Base-by-base conservation (phyloP, 1,140 invertebrate genomes). In the Drosophila nigrodunni region DNA sequence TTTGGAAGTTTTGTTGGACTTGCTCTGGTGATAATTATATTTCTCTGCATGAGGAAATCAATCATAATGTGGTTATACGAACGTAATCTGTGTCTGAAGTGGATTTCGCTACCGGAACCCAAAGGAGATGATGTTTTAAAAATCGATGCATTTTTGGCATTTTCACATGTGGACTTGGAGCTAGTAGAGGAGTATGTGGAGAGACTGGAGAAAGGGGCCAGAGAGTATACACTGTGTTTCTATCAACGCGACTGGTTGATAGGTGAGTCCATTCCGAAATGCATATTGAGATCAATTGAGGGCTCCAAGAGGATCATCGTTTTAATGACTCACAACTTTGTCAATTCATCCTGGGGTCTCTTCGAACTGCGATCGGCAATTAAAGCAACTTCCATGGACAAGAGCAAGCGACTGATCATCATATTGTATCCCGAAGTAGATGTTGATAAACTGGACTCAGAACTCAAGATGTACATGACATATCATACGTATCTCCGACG, bases 221-320 rank as follows among this genome's bases (percentile, higher is more conserved):
- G 49, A 3, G 37, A 18, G 21, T 65, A 50, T 18, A 30, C 54
- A 18, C 13, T 65, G 3, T 41, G 61, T n/a, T 65, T 43, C 9
- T 65, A 65, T 18, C 61, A 65, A 7, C 61, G 61, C 1, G 61
- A 65, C 3, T 65, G 61, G 49, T 30, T 52, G 10, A 50, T 65
- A 7, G 61, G 61, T 1, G 49, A 65, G n/a, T 65, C 61, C 9
- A 65, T 65, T 54, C 35, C 61, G 3, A 35, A 37, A 11, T 52
- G 61, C 49, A 65, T 65, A 18, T 11, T 65, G 3, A 18, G 52
- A 65, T 18, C 61, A 8, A 65, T 65, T 7, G 61, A 54, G 1
- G 47, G 54, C 13, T 64, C 61, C 3, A 41, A 34, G 10, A 39
- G 61, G 4, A 52, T 43, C 3, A 43, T 65, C 13, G 11, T 64